These are phyloP conservation scores for Psylliodes chrysocephalus DNA, from an alignment of 2,888 invertebrate genomes.

Conservation along the genomic window DNA sequence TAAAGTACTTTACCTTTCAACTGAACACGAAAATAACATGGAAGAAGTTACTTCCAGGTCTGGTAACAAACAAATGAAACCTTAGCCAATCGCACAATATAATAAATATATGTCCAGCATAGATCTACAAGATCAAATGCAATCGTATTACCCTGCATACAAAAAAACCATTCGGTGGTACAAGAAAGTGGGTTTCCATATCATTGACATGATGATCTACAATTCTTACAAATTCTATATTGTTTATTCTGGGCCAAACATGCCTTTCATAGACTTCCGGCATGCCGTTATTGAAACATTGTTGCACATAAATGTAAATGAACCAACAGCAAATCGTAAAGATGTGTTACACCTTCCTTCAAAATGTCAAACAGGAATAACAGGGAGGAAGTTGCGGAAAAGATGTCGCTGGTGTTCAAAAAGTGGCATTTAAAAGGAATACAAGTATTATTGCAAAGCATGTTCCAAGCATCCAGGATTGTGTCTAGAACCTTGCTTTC, in stretches of 20 bases:
- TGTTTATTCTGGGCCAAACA: neutral
- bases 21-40: neutral
- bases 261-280: too few species aligned
- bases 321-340: too few species aligned
- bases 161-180: too few species aligned
- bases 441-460: neutral
- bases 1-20: constrained; percentile 3
- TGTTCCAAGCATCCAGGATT: neutral
- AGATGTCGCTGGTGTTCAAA: too few species aligned
- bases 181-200: neutral
- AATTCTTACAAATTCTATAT: neutral
- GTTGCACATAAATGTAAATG: too few species aligned
- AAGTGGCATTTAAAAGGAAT: neutral
- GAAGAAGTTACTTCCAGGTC: neutral
- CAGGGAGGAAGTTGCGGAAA: too few species aligned
- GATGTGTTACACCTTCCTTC: too few species aligned
- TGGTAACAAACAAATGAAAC: constrained; percentile 3
- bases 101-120: too few species aligned
- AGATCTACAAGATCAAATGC: too few species aligned
- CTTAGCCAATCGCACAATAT: constrained; percentile 1
- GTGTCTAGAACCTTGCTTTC: neutral
- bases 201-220: neutral
- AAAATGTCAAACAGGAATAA: too few species aligned
- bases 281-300: neutral
- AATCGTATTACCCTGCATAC: too few species aligned